Conservation (phyloP, 2,113 vertebrate species). For the Dunckerocampus dactyliophorus region DNA sequence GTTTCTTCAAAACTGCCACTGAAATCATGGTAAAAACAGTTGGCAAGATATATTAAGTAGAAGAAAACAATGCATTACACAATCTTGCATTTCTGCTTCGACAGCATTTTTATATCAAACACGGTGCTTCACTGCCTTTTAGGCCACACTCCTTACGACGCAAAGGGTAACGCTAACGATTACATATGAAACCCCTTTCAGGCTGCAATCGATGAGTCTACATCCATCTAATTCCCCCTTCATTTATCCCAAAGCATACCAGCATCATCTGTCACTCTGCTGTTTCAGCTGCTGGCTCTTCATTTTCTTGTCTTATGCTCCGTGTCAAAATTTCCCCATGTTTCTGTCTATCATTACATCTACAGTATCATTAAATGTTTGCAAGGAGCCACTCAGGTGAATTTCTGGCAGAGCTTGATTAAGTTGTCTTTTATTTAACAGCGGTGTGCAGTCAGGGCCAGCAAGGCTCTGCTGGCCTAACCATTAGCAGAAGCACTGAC, state of each 20-base stretch:
- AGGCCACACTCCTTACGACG: conserved; percentile 11
- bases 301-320: conserved; percentile 16
- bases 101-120: conserved; percentile 4
- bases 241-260: conserved; percentile 22
- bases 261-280: conserved; percentile 27
- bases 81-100: neutral
- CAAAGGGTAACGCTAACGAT: conserved; percentile 18
- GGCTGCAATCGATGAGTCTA: conserved; percentile 32
- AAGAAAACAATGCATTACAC: neutral
- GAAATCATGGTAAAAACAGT: neutral
- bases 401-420: neutral
- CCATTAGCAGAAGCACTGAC: too few relatives aligned
- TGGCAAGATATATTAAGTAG: neutral
- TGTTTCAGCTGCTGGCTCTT: conserved; percentile 27
- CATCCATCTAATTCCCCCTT: conserved; percentile 24
- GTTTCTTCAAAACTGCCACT: too few relatives aligned
- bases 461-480: too few relatives aligned
- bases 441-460: too few relatives aligned
- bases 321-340: conserved; percentile 22
- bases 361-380: neutral
- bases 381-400: conserved; percentile 6
- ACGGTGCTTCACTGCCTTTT: neutral
- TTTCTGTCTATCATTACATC: conserved; percentile 19
- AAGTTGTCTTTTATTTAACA: conserved; percentile 1
- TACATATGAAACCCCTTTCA: conserved; percentile 23